phyloP scores from a whole-genome alignment of 2,113 vertebrate genomes.

The Gopherus evgoodei region DNA sequence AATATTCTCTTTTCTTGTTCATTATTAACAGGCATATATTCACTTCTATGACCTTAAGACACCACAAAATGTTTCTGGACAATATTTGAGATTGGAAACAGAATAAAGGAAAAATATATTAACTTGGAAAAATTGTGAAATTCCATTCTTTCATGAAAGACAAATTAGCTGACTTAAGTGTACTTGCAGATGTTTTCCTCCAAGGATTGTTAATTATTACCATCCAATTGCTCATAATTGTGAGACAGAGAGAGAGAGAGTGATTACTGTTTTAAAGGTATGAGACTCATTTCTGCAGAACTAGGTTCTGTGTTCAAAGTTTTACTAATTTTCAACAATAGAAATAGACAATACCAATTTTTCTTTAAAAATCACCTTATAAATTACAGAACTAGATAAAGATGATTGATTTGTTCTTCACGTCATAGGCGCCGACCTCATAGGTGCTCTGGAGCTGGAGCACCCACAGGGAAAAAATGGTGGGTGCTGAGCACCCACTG shows the following conservation, averaged over 20 bases:
- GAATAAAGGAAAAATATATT: conserved; percentile 74
- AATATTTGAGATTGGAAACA: conserved; percentile 76
- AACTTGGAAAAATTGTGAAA: conserved; percentile 77
- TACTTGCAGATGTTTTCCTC: conserved; percentile 76
- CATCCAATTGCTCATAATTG: conserved; percentile 61
- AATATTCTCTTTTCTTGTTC: conserved; percentile 62
- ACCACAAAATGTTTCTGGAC: conserved; percentile 70
- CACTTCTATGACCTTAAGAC: conserved; percentile 68
- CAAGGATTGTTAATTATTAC: conserved; percentile 71
- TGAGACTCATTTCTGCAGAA: conserved; percentile 16
- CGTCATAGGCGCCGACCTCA: too few relatives aligned
- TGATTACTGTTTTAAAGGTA: conserved; percentile 35
- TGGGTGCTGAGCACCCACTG: too few relatives aligned
- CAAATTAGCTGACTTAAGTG: conserved; percentile 73
- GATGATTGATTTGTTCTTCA: background rate
- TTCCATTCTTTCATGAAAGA: conserved; percentile 73
- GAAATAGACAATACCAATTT: background rate
- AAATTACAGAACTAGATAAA: background rate
- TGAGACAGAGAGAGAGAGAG: conserved; percentile 1
- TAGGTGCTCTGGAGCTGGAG: too few relatives aligned
- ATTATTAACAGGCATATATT: conserved; percentile 72
- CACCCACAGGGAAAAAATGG: too few relatives aligned
- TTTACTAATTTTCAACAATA: conserved; percentile 4
- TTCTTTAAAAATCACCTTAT: background rate
- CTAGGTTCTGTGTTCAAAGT: background rate